These are phyloP conservation scores for Tipula unca DNA, from an alignment of 2,888 invertebrate species.

Conservation along the genomic window DNA sequence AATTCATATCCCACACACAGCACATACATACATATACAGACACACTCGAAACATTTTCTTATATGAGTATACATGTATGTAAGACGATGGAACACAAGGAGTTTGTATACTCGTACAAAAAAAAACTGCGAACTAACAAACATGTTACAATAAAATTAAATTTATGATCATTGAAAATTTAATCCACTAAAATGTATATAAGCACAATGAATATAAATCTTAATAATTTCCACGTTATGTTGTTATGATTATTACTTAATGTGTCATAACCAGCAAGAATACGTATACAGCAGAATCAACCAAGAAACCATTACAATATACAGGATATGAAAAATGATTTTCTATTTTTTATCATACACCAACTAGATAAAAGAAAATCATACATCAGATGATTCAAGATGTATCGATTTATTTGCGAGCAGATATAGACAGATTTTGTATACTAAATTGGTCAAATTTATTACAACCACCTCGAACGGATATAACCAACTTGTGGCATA, in stretches of 20 bases:
- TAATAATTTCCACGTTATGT: neutral
- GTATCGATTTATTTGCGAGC: neutral
- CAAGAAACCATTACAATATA: neutral
- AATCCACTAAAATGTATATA: conserved; percentile 2
- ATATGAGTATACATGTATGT: neutral
- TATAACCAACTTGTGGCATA: neutral
- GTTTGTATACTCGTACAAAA: neutral
- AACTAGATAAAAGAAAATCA: neutral
- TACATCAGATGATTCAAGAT: neutral
- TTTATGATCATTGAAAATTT: conserved; percentile 14
- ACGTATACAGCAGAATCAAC: neutral
- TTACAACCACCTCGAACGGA: neutral
- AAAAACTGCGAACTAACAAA: neutral
- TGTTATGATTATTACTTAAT: conserved; percentile 14
- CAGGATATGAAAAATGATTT: neutral
- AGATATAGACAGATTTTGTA: neutral
- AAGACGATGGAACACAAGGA: neutral
- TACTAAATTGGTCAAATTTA: neutral
- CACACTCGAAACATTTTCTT: neutral
- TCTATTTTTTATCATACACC: neutral
- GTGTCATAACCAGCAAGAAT: conserved; percentile 3
- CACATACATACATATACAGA: neutral
- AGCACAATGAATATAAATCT: conserved; percentile 8
- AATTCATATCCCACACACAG: neutral
- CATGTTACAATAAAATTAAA: conserved; percentile 8